These are phyloP conservation scores for Oegoconia quadripuncta DNA, from an alignment of 2,888 invertebrate species.

Conservation along the genomic window DNA sequence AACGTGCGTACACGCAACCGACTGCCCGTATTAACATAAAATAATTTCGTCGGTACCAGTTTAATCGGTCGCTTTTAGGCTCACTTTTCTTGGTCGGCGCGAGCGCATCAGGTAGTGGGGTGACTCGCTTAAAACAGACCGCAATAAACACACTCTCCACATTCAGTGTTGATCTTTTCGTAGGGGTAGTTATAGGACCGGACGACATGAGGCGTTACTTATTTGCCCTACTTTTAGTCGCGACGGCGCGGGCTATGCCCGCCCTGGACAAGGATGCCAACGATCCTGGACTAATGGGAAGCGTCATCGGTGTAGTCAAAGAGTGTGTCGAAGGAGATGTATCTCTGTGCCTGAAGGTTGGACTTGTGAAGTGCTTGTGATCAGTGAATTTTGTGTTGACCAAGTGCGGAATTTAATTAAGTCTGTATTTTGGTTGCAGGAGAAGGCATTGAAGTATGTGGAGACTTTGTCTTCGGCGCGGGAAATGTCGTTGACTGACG, in stretches of 20 bases:
- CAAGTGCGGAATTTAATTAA: slow-evolving; percentile 35
- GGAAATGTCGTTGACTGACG: slow-evolving; percentile 80
- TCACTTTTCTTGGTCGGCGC: slow-evolving; percentile 61
- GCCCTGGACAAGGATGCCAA: slow-evolving; percentile 75
- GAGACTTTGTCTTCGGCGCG: slow-evolving; percentile 76
- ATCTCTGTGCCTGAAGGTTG: slow-evolving; percentile 85
- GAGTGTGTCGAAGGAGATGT: slow-evolving; percentile 85
- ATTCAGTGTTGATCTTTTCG: slow-evolving; percentile 67
- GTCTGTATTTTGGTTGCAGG: slow-evolving; percentile 77
- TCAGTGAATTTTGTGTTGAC: slow-evolving; percentile 36
- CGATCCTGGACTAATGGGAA: slow-evolving; percentile 55
- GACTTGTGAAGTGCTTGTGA: slow-evolving; percentile 29
- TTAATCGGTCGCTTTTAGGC: slow-evolving; percentile 66
- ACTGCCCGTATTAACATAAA: slow-evolving; percentile 57
- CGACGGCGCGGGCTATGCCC: slow-evolving; percentile 70
- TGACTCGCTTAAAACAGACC: slow-evolving; percentile 69
- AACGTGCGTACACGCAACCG: slow-evolving; percentile 49
- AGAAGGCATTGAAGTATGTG: slow-evolving; percentile 85
- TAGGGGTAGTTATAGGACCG: slow-evolving; percentile 53
- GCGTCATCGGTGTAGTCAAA: slow-evolving; percentile 82
- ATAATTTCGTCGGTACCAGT: slow-evolving; percentile 61
- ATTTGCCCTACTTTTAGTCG: slow-evolving; percentile 72
- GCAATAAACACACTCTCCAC: slow-evolving; percentile 60
- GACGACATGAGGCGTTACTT: slow-evolving; percentile 67
- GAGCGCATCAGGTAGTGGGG: slow-evolving; percentile 60